A percentile compares a stretch with the other conserved stretches of the same genome.
Evolutionary conservation across 2,888 invertebrate species (phyloP).

Genomic region (Anarsia innoxiella): DNA sequence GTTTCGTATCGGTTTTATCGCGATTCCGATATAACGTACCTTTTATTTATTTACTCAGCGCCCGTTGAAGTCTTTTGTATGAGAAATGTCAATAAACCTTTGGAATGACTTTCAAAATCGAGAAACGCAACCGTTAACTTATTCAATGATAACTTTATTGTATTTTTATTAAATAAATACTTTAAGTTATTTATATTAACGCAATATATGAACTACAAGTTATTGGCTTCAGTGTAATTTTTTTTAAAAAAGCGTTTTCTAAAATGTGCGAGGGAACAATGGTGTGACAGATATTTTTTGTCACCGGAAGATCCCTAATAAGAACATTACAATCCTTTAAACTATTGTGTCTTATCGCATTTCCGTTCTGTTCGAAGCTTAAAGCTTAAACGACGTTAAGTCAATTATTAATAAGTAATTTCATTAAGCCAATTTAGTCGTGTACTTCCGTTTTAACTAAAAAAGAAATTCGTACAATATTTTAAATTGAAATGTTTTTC

Average conservation of each 20-base stretch:
- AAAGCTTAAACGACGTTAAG: background rate
- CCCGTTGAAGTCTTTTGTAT: slow-evolving; percentile 70
- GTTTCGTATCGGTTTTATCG: slow-evolving; percentile 12
- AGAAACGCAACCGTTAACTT: no score
- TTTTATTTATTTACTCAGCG: slow-evolving; percentile 27
- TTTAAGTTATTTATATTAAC: no score
- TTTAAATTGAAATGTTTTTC: background rate
- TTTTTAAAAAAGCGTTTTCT: no score
- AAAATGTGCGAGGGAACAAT: no score
- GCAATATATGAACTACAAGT: no score
- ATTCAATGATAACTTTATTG: no score
- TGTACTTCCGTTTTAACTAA: no score
- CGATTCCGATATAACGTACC: slow-evolving; percentile 12
- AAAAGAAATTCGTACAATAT: no score
- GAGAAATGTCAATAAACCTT: slow-evolving; percentile 24
- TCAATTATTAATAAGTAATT: no score
- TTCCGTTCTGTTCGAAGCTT: slow-evolving; percentile 7
- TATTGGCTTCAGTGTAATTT: no score
- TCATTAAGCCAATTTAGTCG: no score
- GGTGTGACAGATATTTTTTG: slow-evolving; percentile 5
- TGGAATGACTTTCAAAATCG: background rate
- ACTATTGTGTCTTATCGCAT: slow-evolving; percentile 4
- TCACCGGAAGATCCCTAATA: slow-evolving; percentile 6
- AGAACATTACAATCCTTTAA: slow-evolving; percentile 4
- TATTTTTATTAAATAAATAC: no score